Evolutionary conservation across 2,113 vertebrate species (phyloP).

Genomic region (Seriola dumerili): DNA sequence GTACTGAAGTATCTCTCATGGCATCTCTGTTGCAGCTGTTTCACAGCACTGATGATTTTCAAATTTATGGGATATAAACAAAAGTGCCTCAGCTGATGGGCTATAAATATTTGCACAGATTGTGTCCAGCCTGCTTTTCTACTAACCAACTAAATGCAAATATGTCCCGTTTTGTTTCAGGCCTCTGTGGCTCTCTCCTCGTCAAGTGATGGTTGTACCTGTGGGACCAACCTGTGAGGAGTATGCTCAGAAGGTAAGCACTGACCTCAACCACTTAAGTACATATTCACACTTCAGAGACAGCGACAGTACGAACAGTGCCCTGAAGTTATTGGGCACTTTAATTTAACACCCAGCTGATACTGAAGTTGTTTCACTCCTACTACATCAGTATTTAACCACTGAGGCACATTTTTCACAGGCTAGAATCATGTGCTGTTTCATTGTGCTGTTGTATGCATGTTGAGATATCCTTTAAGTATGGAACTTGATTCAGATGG

Average conservation of each 20-base stretch:
- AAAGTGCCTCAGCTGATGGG: background rate
- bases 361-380: background rate
- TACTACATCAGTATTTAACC: background rate
- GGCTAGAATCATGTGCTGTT: background rate
- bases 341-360: background rate
- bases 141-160: conserved; percentile 7
- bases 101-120: conserved; percentile 26
- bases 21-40: background rate
- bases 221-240: conserved; percentile 95
- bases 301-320: background rate
- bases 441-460: no score
- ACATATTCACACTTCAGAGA: background rate
- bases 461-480: background rate
- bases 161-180: conserved; percentile 76
- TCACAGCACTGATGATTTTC: background rate
- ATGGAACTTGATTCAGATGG: background rate
- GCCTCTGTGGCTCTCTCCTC: conserved; percentile 97
- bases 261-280: background rate
- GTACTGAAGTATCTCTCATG: no score
- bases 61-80: background rate
- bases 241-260: conserved; percentile 92
- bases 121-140: conserved; percentile 23
- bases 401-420: background rate
- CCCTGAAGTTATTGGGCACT: background rate
- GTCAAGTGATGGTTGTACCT: conserved; percentile 96